Base-by-base conservation (phyloP, 2,888 invertebrate species). In the Spisula solida region DNA sequence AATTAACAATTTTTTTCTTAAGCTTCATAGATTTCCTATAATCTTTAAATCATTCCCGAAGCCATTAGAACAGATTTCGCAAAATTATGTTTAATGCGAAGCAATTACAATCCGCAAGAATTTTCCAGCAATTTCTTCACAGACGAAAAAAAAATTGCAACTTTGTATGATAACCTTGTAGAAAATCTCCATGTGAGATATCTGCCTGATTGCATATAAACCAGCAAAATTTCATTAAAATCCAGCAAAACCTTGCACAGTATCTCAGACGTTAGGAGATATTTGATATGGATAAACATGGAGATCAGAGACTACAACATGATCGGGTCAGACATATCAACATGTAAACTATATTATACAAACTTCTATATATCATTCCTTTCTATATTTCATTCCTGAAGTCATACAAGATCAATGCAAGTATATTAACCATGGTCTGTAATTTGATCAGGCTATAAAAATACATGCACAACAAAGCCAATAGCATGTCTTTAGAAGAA, bases 181-280 rank as follows among this genome's bases (percentile, higher is more conserved):
- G 31, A 75, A 34, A 75, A 34, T 31, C 75, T 34, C 31, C 34
- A 18, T 34, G 16, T n/a, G 18, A 5, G 25, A 31, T 75, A 16
- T 34, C 75, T 18, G 29, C 18, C 31, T 31, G 31, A 14, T 25
- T 25, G 75, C 29, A 14, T 75, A 75, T 34, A 31, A 75, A 75
- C 75, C 6, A 75, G 75, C 41, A 75, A 75, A 75, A 75, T 75
- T 75, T 75, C 75, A 75, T 75, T 75, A 75, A 75, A 75, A 31
- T 75, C 75, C n/a, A 14, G 34, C 75, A 75, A 75, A 75, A 75
- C 29, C 12, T 66, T 66, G 60, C 25, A 20, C 60, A 66, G n/a
- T 25, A 66, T 66, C 60, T n/a, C 60, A n/a, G n/a, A 66, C 25
- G 25, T 66, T 6, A 8, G 4, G 12, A n/a, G 60, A 66, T 25